phyloP scores from a whole-genome alignment of 2,797 vertebrate genomes.

The Molothrus ater region DNA sequence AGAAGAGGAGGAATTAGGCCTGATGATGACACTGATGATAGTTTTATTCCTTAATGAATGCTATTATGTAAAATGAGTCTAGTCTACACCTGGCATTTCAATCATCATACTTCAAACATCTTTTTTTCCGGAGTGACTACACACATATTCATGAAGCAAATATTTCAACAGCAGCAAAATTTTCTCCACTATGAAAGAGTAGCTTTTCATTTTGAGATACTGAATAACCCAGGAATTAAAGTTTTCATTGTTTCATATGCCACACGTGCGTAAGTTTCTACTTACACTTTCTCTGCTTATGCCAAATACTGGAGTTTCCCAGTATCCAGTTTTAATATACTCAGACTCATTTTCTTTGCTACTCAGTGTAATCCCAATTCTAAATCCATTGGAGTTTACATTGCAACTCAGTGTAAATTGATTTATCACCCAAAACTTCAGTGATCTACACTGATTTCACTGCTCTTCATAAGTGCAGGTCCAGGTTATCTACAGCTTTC shows the following conservation, averaged over 20 bases:
- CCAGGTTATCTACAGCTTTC: neutral
- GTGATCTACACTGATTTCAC: neutral
- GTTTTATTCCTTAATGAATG: conserved; percentile 19
- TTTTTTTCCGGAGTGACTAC: neutral
- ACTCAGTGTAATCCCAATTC: neutral
- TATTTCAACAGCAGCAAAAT: neutral
- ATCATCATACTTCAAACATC: conserved; percentile 3
- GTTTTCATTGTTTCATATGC: neutral
- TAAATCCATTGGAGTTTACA: neutral
- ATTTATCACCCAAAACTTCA: neutral
- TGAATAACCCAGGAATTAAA: neutral
- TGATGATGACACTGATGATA: neutral
- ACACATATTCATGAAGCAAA: neutral
- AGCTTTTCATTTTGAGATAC: neutral
- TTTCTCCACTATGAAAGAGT: neutral
- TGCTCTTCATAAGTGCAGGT: neutral
- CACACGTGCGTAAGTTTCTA: neutral
- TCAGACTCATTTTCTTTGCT: neutral
- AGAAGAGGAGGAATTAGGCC: neutral
- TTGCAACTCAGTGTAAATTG: neutral
- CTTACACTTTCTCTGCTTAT: neutral
- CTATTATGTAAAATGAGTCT: neutral
- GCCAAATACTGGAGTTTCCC: neutral
- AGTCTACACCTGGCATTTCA: conserved; percentile 15
- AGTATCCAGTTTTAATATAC: neutral